A percentile compares a stretch with the other conserved stretches of the same genome.
phyloP scores from a whole-genome alignment of 2,888 invertebrate species.

The Platycheirus albimanus region DNA sequence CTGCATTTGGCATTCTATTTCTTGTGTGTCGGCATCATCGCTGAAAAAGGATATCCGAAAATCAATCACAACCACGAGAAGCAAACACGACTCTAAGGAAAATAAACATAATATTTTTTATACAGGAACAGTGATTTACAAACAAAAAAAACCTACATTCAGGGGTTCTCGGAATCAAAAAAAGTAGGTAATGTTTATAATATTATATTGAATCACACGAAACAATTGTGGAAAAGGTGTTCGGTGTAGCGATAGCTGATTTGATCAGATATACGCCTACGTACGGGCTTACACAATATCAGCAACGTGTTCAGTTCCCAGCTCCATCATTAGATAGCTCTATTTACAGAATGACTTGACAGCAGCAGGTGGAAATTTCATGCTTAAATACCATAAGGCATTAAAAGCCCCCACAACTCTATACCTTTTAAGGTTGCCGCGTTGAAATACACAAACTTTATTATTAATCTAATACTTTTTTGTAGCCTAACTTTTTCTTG shows the following conservation, averaged over 20 bases:
- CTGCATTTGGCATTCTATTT: slow-evolving; percentile 41
- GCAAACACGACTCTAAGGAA: slow-evolving; percentile 16
- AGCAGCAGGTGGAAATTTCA: slow-evolving; percentile 52
- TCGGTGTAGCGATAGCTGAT: neutral
- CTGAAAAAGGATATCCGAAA: slow-evolving; percentile 59
- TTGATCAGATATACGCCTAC: slow-evolving; percentile 30
- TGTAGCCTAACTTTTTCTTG: too few relatives aligned
- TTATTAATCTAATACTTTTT: too few relatives aligned
- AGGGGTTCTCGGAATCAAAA: neutral
- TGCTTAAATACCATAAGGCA: slow-evolving; percentile 42
- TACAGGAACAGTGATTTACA: slow-evolving; percentile 3
- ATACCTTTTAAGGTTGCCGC: neutral
- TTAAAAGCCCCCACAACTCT: neutral
- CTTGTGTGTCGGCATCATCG: slow-evolving; percentile 21
- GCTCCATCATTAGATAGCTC: slow-evolving; percentile 35
- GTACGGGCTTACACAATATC: slow-evolving; percentile 4
- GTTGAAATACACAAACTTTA: neutral
- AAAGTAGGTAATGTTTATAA: neutral
- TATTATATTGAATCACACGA: slow-evolving; percentile 12
- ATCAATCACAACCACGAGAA: slow-evolving; percentile 52
- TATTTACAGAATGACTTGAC: slow-evolving; percentile 45
- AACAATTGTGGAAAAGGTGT: slow-evolving; percentile 25
- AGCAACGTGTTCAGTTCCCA: slow-evolving; percentile 31
- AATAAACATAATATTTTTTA: slow-evolving; percentile 17
- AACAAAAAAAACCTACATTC: slow-evolving; percentile 16